Conservation (phyloP, 2,797 vertebrate species). For the Acipenser transmontanus region DNA sequence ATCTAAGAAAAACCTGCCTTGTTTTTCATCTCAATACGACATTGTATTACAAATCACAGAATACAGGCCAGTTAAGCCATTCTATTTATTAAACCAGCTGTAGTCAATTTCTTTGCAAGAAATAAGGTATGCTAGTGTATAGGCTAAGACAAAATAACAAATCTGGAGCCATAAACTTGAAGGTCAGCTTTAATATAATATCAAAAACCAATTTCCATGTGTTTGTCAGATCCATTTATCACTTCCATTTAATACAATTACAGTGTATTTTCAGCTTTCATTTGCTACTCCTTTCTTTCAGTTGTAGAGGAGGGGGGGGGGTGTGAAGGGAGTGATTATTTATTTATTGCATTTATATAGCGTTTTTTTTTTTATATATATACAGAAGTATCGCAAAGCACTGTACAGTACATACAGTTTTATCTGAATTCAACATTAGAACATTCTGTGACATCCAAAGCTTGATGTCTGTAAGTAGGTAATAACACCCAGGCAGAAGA, state of each 20-base stretch:
- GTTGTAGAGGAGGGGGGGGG: slow-evolving; percentile 20
- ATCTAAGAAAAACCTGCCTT: neutral
- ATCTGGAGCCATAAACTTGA: slow-evolving; percentile 63
- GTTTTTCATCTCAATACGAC: neutral
- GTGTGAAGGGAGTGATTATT: slow-evolving; percentile 3
- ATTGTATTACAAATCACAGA: neutral
- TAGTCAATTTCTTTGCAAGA: slow-evolving; percentile 11
- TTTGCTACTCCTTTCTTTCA: slow-evolving; percentile 30
- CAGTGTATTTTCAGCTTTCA: slow-evolving; percentile 48
- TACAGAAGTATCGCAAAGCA: too few relatives aligned
- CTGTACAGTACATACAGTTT: too few relatives aligned
- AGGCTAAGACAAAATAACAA: slow-evolving; percentile 58
- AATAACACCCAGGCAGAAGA: too few relatives aligned
- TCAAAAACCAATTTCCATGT: slow-evolving; percentile 78
- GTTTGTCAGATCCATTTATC: slow-evolving; percentile 77
- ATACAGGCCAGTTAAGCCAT: slow-evolving; percentile 6
- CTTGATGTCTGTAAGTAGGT: too few relatives aligned
- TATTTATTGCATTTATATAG: too few relatives aligned
- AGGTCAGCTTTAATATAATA: slow-evolving; percentile 77
- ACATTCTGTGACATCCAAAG: too few relatives aligned
- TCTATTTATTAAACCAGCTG: slow-evolving; percentile 35
- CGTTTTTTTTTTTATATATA: too few relatives aligned
- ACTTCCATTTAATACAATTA: slow-evolving; percentile 73
- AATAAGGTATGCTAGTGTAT: slow-evolving; percentile 30
- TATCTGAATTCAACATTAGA: too few relatives aligned